phyloP scores from a whole-genome alignment of 2,888 invertebrate genomes.

The Nasonovia ribisnigri region DNA sequence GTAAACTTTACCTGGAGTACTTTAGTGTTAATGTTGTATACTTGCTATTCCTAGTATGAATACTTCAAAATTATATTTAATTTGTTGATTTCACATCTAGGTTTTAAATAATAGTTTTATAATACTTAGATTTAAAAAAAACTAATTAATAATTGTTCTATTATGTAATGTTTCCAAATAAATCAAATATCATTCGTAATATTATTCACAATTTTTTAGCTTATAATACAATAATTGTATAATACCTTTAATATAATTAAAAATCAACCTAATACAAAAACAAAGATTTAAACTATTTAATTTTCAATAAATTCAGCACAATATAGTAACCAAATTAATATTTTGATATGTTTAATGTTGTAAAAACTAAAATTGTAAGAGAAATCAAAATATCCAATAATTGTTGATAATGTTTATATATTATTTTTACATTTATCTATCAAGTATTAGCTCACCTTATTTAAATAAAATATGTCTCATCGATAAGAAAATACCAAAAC shows the following conservation, averaged over 20 bases:
- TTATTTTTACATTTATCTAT: neutral
- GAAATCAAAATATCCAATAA: neutral
- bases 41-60: conserved; percentile 43
- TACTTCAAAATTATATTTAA: conserved; percentile 43
- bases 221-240: neutral
- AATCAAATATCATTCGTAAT: conserved; percentile 12
- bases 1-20: conserved; percentile 51
- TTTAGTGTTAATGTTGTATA: conserved; percentile 44
- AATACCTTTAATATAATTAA: neutral
- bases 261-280: neutral
- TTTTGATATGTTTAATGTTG: neutral
- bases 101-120: conserved; percentile 43
- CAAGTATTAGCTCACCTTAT: neutral
- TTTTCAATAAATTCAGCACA: neutral
- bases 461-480: neutral
- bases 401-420: neutral
- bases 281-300: neutral
- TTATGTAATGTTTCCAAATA: conserved; percentile 3
- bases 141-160: neutral
- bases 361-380: neutral
- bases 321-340: neutral
- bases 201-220: neutral
- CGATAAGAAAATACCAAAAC: neutral
- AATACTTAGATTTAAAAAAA: conserved; percentile 26
- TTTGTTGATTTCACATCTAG: conserved; percentile 41